Base-by-base conservation (phyloP, 2,113 vertebrate species). In the Ceratotherium simum region DNA sequence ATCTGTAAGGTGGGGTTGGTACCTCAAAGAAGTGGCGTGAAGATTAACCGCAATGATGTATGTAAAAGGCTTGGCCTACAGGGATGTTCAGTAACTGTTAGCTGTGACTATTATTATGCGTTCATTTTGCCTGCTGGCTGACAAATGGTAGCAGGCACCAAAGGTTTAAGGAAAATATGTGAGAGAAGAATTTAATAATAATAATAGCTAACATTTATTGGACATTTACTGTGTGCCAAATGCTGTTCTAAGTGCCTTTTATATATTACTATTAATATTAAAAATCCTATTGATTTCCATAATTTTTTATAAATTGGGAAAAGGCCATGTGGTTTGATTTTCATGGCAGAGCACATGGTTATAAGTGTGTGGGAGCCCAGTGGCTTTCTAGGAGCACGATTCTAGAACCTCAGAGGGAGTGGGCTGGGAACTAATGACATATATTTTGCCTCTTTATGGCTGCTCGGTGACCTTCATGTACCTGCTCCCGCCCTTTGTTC, bases 211-310 rank as follows among this genome's bases (percentile, higher is more conserved):
- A 60, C 39, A 42, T 75, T 80, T 73, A 93, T 65, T 54, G 70
- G 86, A 36, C 8, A 64, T 48, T 79, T 81, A 70, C 90, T 73
- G 12, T 39, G 56, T 83, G 39, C 76, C 95, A 73, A 86, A 27
- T 56, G n/a, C 64, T 67, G 16, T 39, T 62, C 80, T 36, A 86
- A 67, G 72, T 83, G 48, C 72, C 46, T 56, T 90, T 56, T 58
- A n/a, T 67, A 48, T 48, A 67, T 95, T n/a, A 73, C 56, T 73
- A 25, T 81, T 96, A 78, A 69, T 92, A 91, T 93, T 80, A 78
- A 95, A 95, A 94, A 65, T 85, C 31, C 83, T 73, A 36, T 14
- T 17, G 65, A 91, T 78, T 79, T 95, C 82, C 2, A 6, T 82
- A 89, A 65, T 81, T 58, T 70, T 96, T 87, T 94, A 69, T 69